phyloP scores from a whole-genome alignment of 2,797 vertebrate genomes.

The Periophthalmus magnuspinnatus region DNA sequence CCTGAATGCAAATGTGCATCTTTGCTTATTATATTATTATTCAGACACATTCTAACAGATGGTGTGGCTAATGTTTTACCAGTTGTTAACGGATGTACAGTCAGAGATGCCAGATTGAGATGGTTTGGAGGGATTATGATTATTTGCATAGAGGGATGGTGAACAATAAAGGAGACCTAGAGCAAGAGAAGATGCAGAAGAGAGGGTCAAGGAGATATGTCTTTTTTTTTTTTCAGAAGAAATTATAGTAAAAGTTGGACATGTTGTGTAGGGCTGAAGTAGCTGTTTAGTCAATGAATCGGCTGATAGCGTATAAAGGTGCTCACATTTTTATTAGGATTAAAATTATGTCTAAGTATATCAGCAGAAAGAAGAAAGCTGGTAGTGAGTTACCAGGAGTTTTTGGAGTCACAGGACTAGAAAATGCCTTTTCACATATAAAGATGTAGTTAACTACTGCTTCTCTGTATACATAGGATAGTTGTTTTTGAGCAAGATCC shows the following conservation, averaged over 20 bases:
- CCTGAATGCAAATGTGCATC: slow-evolving; percentile 48
- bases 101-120: neutral
- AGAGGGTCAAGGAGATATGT: neutral
- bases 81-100: neutral
- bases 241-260: too few relatives aligned
- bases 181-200: neutral
- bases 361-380: neutral
- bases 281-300: too few relatives aligned
- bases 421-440: neutral
- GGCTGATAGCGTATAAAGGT: too few relatives aligned
- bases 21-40: slow-evolving; percentile 36
- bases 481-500: too few relatives aligned
- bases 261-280: too few relatives aligned
- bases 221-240: neutral
- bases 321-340: too few relatives aligned
- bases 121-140: neutral
- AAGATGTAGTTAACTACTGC: too few relatives aligned
- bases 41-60: slow-evolving; percentile 31
- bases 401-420: neutral
- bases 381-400: too few relatives aligned
- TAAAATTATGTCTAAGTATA: too few relatives aligned
- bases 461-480: too few relatives aligned
- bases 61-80: neutral
- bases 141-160: neutral
- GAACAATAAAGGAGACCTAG: neutral